Evolutionary conservation across 2,113 vertebrate genomes (phyloP).

Genomic region (Oreochromis tanganicae): DNA sequence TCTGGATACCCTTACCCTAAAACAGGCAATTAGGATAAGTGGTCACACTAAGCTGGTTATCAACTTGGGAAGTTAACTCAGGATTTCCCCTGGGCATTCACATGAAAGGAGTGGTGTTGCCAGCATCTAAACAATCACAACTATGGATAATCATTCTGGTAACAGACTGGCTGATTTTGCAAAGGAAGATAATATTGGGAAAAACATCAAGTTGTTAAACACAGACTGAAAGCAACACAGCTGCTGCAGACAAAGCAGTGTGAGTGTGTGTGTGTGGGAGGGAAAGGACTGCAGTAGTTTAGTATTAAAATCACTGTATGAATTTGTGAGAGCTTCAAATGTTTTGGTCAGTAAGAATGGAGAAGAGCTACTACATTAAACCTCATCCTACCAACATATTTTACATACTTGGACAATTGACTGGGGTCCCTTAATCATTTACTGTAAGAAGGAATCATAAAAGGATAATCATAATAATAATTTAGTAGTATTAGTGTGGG

Average conservation of each 20-base stretch:
- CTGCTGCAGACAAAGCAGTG: background rate
- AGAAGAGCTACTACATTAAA: background rate
- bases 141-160: background rate
- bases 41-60: background rate
- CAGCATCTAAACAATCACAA: background rate
- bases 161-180: background rate
- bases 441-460: background rate
- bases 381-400: background rate
- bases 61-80: background rate
- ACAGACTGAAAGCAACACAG: background rate
- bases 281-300: background rate
- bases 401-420: background rate
- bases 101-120: rapidly evolving
- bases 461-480: background rate
- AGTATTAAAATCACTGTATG: background rate
- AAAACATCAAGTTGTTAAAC: background rate
- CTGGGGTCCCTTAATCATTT: background rate
- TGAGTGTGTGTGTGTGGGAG: background rate
- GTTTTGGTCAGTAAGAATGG: background rate
- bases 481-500: background rate
- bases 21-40: background rate
- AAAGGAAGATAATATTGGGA: background rate
- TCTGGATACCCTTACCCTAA: background rate
- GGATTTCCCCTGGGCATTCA: background rate
- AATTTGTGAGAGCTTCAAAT: background rate